Percentiles rank a stretch among this genome's conserved stretches.
Evolutionary conservation across 1,140 invertebrate genomes (phyloP).

Genomic region (Hycleus cichorii): DNA sequence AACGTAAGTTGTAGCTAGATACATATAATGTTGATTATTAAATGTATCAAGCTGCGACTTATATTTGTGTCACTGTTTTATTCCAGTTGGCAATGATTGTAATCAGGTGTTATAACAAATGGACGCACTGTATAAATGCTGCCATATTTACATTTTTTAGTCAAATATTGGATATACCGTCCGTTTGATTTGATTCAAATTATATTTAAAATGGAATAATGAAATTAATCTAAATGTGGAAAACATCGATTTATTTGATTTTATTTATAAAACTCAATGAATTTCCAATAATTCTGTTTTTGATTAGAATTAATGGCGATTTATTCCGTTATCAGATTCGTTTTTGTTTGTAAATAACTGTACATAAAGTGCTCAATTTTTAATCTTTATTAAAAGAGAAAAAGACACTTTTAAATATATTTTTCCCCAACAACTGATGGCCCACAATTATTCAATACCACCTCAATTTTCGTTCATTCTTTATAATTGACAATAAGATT

Average conservation of each 20-base stretch:
- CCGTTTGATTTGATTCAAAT: constrained; percentile 13
- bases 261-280: neutral
- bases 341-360: constrained; percentile 28
- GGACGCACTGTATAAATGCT: neutral
- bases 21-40: neutral
- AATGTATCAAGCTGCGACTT: neutral
- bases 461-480: neutral
- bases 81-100: neutral
- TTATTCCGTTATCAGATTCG: too few species aligned
- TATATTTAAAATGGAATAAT: neutral
- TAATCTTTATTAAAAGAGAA: constrained; percentile 6
- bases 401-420: neutral
- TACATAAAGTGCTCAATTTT: constrained; percentile 32
- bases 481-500: constrained; percentile 12
- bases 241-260: neutral
- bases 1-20: neutral
- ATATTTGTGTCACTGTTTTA: neutral
- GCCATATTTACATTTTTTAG: neutral
- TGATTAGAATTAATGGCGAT: too few species aligned
- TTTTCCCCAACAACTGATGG: constrained; percentile 11
- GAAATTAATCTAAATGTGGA: neutral
- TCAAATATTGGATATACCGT: constrained; percentile 21
- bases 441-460: constrained; percentile 3
- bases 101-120: neutral
- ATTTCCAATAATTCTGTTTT: neutral